Evolutionary conservation across 2,113 vertebrate genomes (phyloP).

Genomic region (Nettapus auritus): DNA sequence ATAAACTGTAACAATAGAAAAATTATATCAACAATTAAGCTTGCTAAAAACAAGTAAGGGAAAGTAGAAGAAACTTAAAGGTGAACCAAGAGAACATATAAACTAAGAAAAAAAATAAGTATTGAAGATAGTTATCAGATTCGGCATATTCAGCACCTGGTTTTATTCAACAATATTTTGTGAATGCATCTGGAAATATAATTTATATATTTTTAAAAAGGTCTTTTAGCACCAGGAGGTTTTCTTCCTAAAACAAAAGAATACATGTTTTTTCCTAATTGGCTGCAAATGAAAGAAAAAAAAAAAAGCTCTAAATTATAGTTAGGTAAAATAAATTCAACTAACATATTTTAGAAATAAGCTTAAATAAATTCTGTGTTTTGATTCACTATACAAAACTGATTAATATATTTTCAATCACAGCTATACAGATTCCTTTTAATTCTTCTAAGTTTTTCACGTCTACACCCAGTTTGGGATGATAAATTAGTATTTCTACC

Average conservation of each 20-base stretch:
- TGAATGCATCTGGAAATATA: not conserved
- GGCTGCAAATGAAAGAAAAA: not conserved
- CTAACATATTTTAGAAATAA: not conserved
- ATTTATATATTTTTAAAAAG: not conserved
- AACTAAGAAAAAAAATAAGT: not conserved
- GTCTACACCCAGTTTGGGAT: not conserved
- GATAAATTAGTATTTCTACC: not conserved
- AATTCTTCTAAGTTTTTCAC: not conserved
- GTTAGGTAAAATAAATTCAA: not conserved
- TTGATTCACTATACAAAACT: not conserved
- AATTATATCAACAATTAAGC: not conserved
- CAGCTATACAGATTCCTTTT: not conserved
- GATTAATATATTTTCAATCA: not conserved
- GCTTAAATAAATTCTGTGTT: not conserved
- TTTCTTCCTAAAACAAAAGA: not conserved
- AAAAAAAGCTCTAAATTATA: not conserved
- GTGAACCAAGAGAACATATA: not conserved
- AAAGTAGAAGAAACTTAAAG: not conserved
- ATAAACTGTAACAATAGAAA: not conserved
- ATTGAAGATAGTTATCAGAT: not conserved
- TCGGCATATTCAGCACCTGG: not conserved
- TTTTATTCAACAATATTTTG: not conserved
- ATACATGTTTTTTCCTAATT: not conserved
- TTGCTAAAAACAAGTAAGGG: not conserved
- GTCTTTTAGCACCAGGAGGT: not conserved